phyloP scores from a whole-genome alignment of 2,797 vertebrate genomes.

The Cossypha polioptera region DNA sequence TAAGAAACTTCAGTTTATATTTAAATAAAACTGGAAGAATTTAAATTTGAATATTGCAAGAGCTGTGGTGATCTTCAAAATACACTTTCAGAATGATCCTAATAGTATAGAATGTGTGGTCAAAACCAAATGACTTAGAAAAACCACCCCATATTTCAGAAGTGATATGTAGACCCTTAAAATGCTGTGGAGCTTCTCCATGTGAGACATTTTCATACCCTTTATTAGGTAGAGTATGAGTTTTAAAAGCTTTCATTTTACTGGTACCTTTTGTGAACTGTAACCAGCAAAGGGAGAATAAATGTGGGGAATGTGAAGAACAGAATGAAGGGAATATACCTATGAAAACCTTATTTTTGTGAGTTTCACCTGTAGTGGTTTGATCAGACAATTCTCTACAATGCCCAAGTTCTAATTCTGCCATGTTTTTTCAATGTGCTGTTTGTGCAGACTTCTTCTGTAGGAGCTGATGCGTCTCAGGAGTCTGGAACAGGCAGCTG shows the following conservation, averaged over 20 bases:
- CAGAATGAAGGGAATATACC: background rate
- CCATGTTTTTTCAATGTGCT: background rate
- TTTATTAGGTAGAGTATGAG: background rate
- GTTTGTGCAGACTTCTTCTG: slow-evolving; percentile 66
- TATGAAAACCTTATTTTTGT: background rate
- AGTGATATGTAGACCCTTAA: background rate
- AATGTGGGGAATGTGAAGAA: background rate
- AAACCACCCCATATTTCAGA: background rate
- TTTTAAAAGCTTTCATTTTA: background rate
- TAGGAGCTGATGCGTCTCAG: slow-evolving; percentile 75
- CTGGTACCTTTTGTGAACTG: background rate
- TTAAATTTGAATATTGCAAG: background rate
- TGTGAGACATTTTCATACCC: background rate
- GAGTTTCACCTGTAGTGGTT: background rate
- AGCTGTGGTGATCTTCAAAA: background rate
- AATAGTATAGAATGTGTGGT: background rate
- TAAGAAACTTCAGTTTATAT: background rate
- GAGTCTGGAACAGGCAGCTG: slow-evolving; percentile 88
- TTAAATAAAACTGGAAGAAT: background rate
- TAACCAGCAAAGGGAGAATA: background rate
- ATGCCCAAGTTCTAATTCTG: background rate
- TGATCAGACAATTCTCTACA: background rate
- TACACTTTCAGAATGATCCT: background rate
- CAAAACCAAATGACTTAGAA: background rate
- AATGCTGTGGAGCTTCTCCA: background rate